These are phyloP conservation scores for Porites australiensis DNA, from an alignment of 64 coral and sea anemone genomes.

Conservation along the genomic window DNA sequence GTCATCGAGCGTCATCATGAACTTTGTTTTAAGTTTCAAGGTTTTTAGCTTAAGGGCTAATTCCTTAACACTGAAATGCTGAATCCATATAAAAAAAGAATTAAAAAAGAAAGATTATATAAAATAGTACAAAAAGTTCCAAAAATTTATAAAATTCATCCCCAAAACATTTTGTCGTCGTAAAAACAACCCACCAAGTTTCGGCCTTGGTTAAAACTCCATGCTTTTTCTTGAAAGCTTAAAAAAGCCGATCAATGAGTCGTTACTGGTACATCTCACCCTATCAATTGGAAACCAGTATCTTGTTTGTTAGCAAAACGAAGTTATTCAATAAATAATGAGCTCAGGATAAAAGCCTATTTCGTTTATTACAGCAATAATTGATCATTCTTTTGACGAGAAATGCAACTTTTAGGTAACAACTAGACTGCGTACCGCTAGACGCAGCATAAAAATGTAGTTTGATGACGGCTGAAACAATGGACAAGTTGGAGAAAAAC, in stretches of 20 bases:
- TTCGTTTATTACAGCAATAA: background rate
- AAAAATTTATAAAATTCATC: too few relatives aligned
- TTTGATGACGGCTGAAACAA: background rate
- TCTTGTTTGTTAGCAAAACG: background rate
- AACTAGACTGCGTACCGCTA: background rate
- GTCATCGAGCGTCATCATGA: too few relatives aligned
- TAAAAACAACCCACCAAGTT: too few relatives aligned
- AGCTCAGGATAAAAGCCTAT: background rate
- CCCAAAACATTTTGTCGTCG: too few relatives aligned
- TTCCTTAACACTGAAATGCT: too few relatives aligned
- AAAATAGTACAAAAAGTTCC: too few relatives aligned
- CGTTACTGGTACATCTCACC: background rate
- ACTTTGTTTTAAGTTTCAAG: too few relatives aligned
- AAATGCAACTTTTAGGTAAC: background rate
- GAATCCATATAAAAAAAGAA: too few relatives aligned
- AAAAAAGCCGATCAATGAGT: background rate
- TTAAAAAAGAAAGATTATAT: too few relatives aligned
- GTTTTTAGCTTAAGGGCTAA: too few relatives aligned
- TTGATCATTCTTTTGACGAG: background rate
- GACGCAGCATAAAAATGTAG: background rate
- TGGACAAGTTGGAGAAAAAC: background rate
- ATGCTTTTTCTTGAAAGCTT: too few relatives aligned
- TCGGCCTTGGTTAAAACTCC: too few relatives aligned
- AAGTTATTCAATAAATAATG: constrained; percentile 30
- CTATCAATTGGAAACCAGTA: constrained; percentile 13